Evolutionary conservation across 2,888 invertebrate species (phyloP), one percentile per base, ranked within the genome.

Genomic region (Drosophila falleni): DNA sequence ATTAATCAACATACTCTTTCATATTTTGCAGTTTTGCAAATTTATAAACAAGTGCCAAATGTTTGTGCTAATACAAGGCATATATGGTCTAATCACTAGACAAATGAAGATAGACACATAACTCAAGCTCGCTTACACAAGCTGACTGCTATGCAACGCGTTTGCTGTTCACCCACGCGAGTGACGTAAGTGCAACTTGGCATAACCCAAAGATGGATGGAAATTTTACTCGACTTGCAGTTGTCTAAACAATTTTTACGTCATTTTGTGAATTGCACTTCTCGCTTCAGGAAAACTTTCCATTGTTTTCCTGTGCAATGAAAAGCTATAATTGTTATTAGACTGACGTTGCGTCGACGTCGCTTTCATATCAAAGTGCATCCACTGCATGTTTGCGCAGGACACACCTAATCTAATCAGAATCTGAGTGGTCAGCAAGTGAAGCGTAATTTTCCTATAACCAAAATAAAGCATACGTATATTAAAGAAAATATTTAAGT

Each of bases 221-320:
- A 71, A 66, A 69, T 46, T 39, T 44, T 49, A 23, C 49, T 42
- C 33, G 41, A 55, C 61, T 47, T 61, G 37, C 60, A 75, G 55
- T 70, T 75, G 73, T 76, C 73, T 60, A 55, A 71, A 74, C 68
- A 78, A 81, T 79, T 79, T 53, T 59, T 42, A 64, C 74, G 87
- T 74, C 79, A 77, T 53, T 68, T 77, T 58, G 68, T 63, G 39
- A 66, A 62, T n/a, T 47, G 63, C 53, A 26, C 31, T 23, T 29
- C 15, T 31, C 42, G 55, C 16, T 16, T 9, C 4, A 16, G 26
- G n/a, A n/a, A 74, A 77, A 75, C 42, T 78, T 88, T 77, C 71
- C 56, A 62, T 56, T 68, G 47, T 60, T 79, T 79, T 68, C 55
- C 59, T 49, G 44, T 53, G 37, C 53, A 11, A n/a, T 41, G 29